Conservation (phyloP, 2,797 vertebrate genomes). For the Stomatorhinus walkeri region DNA sequence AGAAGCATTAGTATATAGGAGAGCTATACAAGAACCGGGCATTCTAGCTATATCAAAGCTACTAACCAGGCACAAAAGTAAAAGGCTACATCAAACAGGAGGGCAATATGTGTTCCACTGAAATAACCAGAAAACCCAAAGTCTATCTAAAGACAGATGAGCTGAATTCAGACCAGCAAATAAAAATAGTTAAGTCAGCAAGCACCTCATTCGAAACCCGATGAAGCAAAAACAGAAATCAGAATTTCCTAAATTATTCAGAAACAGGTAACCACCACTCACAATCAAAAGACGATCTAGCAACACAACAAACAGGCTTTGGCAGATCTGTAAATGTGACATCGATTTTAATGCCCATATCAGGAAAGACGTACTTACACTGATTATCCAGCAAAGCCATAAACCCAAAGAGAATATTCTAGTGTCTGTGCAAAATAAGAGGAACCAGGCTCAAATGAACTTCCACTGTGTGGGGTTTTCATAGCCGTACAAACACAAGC, state of each 20-base stretch:
- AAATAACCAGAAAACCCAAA: not conserved
- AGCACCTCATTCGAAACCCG: not conserved
- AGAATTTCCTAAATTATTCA: not conserved
- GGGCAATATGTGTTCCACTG: not conserved
- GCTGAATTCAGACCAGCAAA: not conserved
- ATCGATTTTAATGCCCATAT: not conserved
- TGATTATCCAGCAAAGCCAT: not conserved
- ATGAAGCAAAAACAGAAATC: not conserved
- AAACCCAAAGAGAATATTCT: not conserved
- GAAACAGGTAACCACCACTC: not conserved
- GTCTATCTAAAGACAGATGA: not conserved
- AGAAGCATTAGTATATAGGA: not conserved
- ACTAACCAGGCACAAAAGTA: not conserved
- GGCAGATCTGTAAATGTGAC: not conserved
- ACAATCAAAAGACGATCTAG: not conserved
- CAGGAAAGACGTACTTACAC: not conserved
- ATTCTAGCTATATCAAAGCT: not conserved
- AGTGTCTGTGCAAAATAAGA: constrained; percentile 1
- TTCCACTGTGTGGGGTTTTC: constrained; percentile 24
- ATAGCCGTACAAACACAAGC: constrained; percentile 48
- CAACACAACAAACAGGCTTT: not conserved
- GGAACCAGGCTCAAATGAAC: constrained; percentile 41
- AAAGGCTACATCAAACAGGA: not conserved
- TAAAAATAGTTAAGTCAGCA: not conserved
- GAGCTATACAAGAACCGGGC: not conserved